Base-by-base conservation (phyloP, 2,797 vertebrate genomes). In the Parambassis ranga region DNA sequence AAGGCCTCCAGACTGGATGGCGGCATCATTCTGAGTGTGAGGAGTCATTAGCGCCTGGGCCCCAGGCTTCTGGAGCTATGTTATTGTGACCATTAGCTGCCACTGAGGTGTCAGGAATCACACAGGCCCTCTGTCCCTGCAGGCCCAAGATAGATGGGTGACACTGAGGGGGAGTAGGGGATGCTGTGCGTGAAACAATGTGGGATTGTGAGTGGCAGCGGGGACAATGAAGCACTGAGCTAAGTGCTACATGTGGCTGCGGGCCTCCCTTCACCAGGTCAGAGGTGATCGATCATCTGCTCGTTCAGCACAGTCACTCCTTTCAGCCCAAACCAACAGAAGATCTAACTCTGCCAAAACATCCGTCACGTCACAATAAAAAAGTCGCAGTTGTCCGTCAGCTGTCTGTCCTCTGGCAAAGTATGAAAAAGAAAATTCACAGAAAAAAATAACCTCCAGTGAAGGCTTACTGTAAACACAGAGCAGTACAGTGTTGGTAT, bases 41-140 rank as follows among this genome's bases (percentile, higher is more conserved):
- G 57, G 53, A 37, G 66, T 81, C 81, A 83, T 87, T 86, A 85
- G 68, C 82, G 81, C 79, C 67, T 77, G 46, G 53, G 53, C 67
- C 81, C 49, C 26, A 62, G 73, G 72, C 76, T 80, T 69, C 65
- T 65, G 66, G 31, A 50, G 75, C 81, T 67, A 81, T 79, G 59
- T 59, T 44, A 65, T 53, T 69, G 56, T 37, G 72, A 53, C 30
- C 64, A 43, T 65, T 48, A 53, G 52, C 55, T 44, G 71, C 56
- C 39, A 26, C 58, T 59, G 61, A 49, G 59, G 74, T 75, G 85
- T 85, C 44, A 51, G 57, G 52, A 70, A 52, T 81, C 69, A 71
- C 71, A 66, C 72, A 31, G 65, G 41, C 53, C 41, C 37, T 64
- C 53, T 38, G 50, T 65, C 70, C 55, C 53, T 65, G 47, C 57